Evolutionary conservation across 2,888 invertebrate genomes (phyloP).

Genomic region (Leucophenga montana): DNA sequence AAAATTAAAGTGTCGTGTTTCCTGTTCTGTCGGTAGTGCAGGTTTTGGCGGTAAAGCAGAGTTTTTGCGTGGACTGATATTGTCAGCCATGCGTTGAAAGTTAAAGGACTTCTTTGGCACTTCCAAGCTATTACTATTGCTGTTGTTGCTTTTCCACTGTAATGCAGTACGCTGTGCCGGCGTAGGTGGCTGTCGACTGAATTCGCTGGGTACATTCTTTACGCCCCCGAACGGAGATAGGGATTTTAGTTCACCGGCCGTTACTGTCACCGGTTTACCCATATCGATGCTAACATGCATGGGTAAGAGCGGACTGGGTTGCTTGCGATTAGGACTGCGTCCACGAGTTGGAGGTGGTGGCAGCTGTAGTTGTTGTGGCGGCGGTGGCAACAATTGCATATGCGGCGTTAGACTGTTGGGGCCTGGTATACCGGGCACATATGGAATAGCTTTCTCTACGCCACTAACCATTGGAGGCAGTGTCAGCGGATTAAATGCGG

Average conservation of each 20-base stretch:
- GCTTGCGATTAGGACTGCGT: conserved; percentile 67
- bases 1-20: conserved; percentile 71
- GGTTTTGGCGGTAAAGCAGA: conserved; percentile 38
- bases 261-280: conserved; percentile 28
- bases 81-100: conserved; percentile 72
- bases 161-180: conserved; percentile 62
- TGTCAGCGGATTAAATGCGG: conserved; percentile 81
- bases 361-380: conserved; percentile 64
- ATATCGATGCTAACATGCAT: not conserved
- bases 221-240: conserved; percentile 69
- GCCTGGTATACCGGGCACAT: conserved; percentile 91
- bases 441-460: conserved; percentile 85
- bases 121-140: conserved; percentile 33
- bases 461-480: conserved; percentile 75
- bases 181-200: conserved; percentile 65
- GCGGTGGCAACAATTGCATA: conserved; percentile 63
- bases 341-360: conserved; percentile 47
- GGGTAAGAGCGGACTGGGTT: conserved; percentile 61
- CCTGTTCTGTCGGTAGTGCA: conserved; percentile 40
- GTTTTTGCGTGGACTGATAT: conserved; percentile 64
- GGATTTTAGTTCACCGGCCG: conserved; percentile 48
- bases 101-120: conserved; percentile 70
- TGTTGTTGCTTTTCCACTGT: conserved; percentile 52
- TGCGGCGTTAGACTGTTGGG: conserved; percentile 76
- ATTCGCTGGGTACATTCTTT: conserved; percentile 68